Conservation (phyloP, 2,113 vertebrate species). For the Lethenteron reissneri region DNA sequence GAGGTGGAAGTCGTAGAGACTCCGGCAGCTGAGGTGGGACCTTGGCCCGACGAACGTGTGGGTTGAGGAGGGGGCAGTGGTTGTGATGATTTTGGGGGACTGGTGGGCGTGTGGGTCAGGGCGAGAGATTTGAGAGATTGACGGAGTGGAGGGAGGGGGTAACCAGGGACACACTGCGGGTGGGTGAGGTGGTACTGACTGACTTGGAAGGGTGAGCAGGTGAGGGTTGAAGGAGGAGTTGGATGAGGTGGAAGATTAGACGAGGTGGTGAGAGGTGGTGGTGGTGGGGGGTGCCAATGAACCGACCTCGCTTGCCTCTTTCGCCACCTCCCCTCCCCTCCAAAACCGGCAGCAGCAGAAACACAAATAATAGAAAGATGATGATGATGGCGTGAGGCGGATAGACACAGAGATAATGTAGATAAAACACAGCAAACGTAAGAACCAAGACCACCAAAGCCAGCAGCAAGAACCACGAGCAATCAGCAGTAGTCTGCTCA, state of each 20-base stretch:
- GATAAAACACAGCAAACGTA: no score
- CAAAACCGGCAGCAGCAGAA: background rate
- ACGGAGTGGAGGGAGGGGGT: background rate
- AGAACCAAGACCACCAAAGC: no score
- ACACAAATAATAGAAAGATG: background rate
- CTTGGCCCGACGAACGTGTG: background rate
- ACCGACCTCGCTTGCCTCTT: no score
- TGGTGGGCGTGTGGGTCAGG: background rate
- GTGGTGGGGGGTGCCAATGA: no score
- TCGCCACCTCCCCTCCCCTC: no score
- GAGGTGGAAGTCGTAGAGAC: background rate
- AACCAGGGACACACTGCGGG: background rate
- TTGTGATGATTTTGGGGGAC: background rate
- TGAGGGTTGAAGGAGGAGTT: background rate
- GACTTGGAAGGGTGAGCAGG: background rate
- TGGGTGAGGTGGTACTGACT: background rate
- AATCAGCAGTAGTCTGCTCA: no score
- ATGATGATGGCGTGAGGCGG: background rate
- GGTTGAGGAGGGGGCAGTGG: background rate
- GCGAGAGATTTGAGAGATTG: background rate
- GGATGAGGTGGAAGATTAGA: background rate
- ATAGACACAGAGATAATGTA: background rate
- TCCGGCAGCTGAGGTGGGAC: background rate
- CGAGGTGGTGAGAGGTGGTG: background rate
- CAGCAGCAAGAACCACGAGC: no score